Evolutionary conservation across 1,140 invertebrate genomes (phyloP).

Genomic region (Drosophila arawakana): DNA sequence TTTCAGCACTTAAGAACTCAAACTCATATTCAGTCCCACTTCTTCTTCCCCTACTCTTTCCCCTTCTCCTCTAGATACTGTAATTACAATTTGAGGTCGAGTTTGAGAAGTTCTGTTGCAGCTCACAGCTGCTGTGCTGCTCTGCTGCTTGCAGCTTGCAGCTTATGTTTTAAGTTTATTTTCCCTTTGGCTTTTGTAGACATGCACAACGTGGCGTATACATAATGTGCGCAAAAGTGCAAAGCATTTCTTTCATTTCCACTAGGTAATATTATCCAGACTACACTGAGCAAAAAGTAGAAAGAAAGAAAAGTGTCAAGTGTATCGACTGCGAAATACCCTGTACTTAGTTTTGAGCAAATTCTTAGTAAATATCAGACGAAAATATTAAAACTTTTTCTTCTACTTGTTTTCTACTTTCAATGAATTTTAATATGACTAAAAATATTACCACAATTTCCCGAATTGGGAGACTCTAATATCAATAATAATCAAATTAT

Average conservation of each 20-base stretch:
- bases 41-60: too few relatives aligned
- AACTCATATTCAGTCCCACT: neutral
- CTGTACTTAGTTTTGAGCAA: too few relatives aligned
- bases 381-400: too few relatives aligned
- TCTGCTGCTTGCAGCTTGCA: neutral
- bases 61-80: too few relatives aligned
- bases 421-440: too few relatives aligned
- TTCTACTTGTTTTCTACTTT: too few relatives aligned
- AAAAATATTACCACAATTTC: too few relatives aligned
- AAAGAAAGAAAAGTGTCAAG: too few relatives aligned
- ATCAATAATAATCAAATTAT: too few relatives aligned
- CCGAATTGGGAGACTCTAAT: too few relatives aligned
- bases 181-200: neutral
- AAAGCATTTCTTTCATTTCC: neutral
- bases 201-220: constrained; percentile 4
- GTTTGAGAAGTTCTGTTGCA: constrained; percentile 6
- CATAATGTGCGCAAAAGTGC: neutral
- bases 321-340: too few relatives aligned
- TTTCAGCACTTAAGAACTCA: neutral
- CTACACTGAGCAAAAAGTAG: neutral
- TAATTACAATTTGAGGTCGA: constrained; percentile 8
- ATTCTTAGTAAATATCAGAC: too few relatives aligned
- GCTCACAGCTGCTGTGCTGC: constrained; percentile 1
- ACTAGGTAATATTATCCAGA: neutral
- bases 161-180: constrained; percentile 8